A percentile compares a stretch with the other conserved stretches of the same genome.
These are phyloP conservation scores for Litoditis marina DNA, from an alignment of 2,888 invertebrate genomes.

Conservation along the genomic window DNA sequence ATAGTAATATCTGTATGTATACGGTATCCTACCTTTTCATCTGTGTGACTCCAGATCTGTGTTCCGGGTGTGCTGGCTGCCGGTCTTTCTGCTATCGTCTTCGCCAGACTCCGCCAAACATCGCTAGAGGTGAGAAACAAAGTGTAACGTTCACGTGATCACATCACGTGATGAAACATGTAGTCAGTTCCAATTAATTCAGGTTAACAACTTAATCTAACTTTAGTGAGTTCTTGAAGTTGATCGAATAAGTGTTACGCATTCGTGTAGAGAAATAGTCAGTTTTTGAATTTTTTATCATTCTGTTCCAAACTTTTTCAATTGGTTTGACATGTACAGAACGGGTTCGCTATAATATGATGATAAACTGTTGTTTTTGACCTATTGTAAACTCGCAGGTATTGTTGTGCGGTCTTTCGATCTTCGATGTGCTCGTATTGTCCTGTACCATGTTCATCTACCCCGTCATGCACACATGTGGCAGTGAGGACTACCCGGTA, in stretches of 20 bases:
- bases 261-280: no score
- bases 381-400: not conserved
- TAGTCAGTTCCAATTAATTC: no score
- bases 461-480: constrained; percentile 34
- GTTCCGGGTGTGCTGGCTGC: not conserved
- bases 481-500: constrained; percentile 5
- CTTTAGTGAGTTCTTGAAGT: not conserved
- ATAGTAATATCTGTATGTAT: no score
- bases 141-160: no score
- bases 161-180: no score
- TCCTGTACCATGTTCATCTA: constrained; percentile 29
- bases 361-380: not conserved
- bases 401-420: constrained; percentile 4
- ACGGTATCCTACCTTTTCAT: no score
- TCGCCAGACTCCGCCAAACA: constrained; percentile 4
- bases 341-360: not conserved
- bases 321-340: no score
- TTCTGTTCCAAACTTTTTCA: no score
- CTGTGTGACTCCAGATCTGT: constrained; percentile 1
- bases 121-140: not conserved
- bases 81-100: not conserved
- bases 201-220: no score
- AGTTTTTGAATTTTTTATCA: no score
- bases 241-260: not conserved
- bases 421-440: constrained; percentile 7